Percentiles rank a stretch among this genome's conserved stretches.
Evolutionary conservation across 2,113 vertebrate species (phyloP).

Genomic region (Chitala chitala): DNA sequence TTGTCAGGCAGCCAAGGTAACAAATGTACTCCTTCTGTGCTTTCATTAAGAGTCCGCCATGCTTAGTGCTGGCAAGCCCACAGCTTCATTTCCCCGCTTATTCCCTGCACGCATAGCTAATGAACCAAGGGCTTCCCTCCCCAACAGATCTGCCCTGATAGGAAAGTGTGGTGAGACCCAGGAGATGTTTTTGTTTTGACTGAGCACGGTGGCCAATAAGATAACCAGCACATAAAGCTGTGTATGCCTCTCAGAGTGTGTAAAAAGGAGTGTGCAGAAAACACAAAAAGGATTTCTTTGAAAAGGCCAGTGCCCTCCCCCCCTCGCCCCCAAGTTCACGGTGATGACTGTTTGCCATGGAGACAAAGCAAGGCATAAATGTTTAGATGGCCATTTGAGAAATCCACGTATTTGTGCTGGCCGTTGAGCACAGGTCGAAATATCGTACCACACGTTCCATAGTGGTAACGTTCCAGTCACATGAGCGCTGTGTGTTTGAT

Average conservation of each 20-base stretch:
- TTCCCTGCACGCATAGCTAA: neutral
- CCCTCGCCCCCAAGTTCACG: neutral
- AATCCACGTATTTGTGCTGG: neutral
- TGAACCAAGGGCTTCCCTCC: constrained; percentile 15
- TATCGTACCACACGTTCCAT: neutral
- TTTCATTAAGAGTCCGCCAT: constrained; percentile 36
- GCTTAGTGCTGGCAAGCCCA: constrained; percentile 22
- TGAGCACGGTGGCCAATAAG: constrained; percentile 38
- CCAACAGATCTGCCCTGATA: constrained; percentile 29
- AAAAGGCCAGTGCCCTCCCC: neutral
- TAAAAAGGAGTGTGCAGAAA: no score
- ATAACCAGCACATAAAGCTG: constrained; percentile 49
- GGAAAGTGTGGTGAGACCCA: constrained; percentile 43
- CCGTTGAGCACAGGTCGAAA: neutral
- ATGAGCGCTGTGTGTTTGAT: neutral
- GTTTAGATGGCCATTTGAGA: neutral
- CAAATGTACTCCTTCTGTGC: constrained; percentile 36
- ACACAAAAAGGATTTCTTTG: neutral
- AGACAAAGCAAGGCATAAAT: neutral
- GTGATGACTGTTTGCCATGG: neutral
- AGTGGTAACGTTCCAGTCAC: neutral
- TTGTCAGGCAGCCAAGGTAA: constrained; percentile 27
- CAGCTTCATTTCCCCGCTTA: constrained; percentile 49
- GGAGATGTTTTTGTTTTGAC: constrained; percentile 60
- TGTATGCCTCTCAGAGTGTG: constrained; percentile 33